Base-by-base conservation (phyloP, 2,888 invertebrate species). In the Augiades crinisus region DNA sequence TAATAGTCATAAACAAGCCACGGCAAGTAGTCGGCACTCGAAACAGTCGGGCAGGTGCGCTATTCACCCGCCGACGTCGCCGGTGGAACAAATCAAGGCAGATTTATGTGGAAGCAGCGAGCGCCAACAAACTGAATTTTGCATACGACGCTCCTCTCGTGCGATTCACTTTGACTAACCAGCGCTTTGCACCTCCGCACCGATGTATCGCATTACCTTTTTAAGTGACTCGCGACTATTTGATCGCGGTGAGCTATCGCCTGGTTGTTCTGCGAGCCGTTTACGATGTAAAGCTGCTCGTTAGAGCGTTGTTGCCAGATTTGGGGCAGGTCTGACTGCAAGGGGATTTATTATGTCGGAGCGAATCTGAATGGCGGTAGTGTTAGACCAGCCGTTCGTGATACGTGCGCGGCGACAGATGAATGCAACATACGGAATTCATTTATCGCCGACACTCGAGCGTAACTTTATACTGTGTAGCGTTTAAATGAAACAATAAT, bases 141-240 rank as follows among this genome's bases (percentile, higher is more conserved):
- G 49, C 24, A 49, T 12, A 16, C 38, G 13, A 24, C 40, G 40
- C 30, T 4, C 24, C 16, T 40, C 24, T 40, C 27, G 40, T 33
- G 40, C 30, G 47, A 21, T 38, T 31, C 34, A 24, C 49, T 41
- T 41, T 49, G 40, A 40, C 41, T 41, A 41, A 49, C 49, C 49
- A 12, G 30, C 30, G 41, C 47, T 41, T 41, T 34, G 31, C 44
- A 45, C 44, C 44, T 49, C 41, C 22, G 30, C 21, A 16, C 41
- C 34, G 34, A 40, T 34, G 49, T 34, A 49, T 49, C 49, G 41
- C 49, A 41, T 49, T 41, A 49, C 41, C 33, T 19, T 31, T 41
- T 41, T 16, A 41, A 34, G 34, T 24, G 41, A 40, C 41, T 40
- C 19, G 12, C 30, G 30, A 30, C 30, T 30, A 12, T 30, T 30